Base-by-base conservation (phyloP, 2,113 vertebrate genomes). In the Cyphomyrus plagiostoma region DNA sequence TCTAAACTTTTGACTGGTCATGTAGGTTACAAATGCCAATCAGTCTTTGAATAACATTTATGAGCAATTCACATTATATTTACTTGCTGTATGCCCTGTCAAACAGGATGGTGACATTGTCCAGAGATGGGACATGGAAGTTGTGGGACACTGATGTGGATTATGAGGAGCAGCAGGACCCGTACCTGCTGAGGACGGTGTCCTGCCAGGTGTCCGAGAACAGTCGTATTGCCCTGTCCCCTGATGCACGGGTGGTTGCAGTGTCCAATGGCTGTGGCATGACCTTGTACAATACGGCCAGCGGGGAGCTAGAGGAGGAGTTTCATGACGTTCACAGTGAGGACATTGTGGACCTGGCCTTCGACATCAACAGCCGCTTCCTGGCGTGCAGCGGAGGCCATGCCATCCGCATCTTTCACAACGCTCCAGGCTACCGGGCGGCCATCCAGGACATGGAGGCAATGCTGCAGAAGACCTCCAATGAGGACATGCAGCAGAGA, bases 121-220 rank as follows among this genome's bases (percentile, higher is more conserved):
- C 98, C 0, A 99, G 98, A 94, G 98, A 99, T 0, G 95, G 98
- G 1, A 99, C 98, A 0, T 99, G 98, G 98, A 98, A 97, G 92
- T 95, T 99, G 89, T 99, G 98, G 98, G 97, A 98, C 93, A 99
- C 97, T 0, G 94, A 98, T 0, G 98, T 99, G 88, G 97, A 99
- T 85, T 99, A 99, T 88, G 98, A 98, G 92, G 97, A 98, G 94
- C 97, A 99, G 91, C 98, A 99, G 94, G 98, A 99, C 74, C 98
- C 98, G 0, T 98, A 97, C 93, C 92, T 99, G 88, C 95, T 99
- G 74, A 95, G 94, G 92, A 98, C 97, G 0, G 96, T 97, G 21
- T 92, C 93, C 30, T 98, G 96, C 5, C 13, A 91, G 1, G 95
- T 95, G 0, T 88, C 86, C 0, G 95, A 96, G 85, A 96, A 95